These are phyloP conservation scores for Camarhynchus parvulus DNA, from an alignment of 2,113 vertebrate species.

Conservation along the genomic window DNA sequence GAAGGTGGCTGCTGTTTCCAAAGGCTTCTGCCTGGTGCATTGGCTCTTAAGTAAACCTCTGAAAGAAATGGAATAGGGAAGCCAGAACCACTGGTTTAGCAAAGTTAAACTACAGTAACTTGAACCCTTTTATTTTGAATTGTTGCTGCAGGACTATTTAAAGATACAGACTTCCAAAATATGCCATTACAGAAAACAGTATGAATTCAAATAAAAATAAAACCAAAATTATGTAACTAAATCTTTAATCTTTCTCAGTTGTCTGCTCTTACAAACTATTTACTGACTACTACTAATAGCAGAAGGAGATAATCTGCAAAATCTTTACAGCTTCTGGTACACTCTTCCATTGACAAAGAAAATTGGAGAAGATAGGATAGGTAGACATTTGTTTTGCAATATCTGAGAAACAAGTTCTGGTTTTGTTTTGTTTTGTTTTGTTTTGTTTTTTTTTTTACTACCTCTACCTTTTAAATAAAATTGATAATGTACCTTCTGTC, in stretches of 20 bases:
- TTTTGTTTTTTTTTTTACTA: neutral
- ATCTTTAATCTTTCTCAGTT: neutral
- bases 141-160: neutral
- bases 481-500: neutral
- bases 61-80: neutral
- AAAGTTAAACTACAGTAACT: neutral
- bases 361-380: neutral
- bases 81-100: neutral
- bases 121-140: neutral
- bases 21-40: neutral
- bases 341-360: neutral
- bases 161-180: neutral
- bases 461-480: neutral
- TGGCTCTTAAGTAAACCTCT: neutral
- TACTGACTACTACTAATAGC: neutral
- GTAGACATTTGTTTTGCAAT: neutral
- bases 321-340: neutral
- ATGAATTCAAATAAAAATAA: neutral
- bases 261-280: neutral
- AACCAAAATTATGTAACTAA: neutral
- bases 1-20: neutral
- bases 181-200: neutral
- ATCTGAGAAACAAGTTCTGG: neutral
- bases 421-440: neutral
- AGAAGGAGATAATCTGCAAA: neutral